Conservation (phyloP, 1,140 invertebrate species). For the Aleiodes sp. region DNA sequence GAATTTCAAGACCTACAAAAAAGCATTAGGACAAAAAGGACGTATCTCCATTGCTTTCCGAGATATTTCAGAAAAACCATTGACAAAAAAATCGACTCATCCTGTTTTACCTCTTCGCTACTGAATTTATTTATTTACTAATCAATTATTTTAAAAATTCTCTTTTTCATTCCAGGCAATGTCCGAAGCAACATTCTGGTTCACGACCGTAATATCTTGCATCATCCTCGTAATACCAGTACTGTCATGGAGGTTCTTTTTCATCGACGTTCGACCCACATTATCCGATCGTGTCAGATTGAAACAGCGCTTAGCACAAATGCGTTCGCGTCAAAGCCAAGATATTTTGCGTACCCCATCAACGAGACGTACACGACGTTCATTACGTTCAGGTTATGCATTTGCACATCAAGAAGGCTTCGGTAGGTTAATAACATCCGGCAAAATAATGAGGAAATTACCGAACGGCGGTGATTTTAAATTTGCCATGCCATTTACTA, state of each 20-base stretch:
- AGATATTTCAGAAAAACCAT: no score
- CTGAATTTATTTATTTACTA: no score
- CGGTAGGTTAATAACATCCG: slow-evolving; percentile 96
- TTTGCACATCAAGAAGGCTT: slow-evolving; percentile 98
- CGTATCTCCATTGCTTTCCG: no score
- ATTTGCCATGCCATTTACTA: slow-evolving; percentile 62
- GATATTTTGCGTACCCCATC: slow-evolving; percentile 86
- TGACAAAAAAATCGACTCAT: no score
- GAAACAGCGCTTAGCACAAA: slow-evolving; percentile 78
- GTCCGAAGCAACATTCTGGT: slow-evolving; percentile 94
- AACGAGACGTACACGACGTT: slow-evolving; percentile 84
- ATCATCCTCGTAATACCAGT: slow-evolving; percentile 90
- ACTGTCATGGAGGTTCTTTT: slow-evolving; percentile 93
- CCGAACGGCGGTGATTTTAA: slow-evolving; percentile 70
- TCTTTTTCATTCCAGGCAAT: slow-evolving; percentile 71
- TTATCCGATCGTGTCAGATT: slow-evolving; percentile 90
- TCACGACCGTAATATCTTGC: slow-evolving; percentile 88
- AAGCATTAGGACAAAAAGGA: no score
- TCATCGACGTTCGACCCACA: slow-evolving; percentile 87
- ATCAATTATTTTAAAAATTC: background rate
- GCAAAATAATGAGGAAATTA: slow-evolving; percentile 93
- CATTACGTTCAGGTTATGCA: slow-evolving; percentile 95
- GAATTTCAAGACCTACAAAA: no score
- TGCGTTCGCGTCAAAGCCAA: slow-evolving; percentile 76
- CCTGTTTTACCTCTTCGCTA: no score